These are phyloP conservation scores for Desmophyllum pertusum DNA, from an alignment of 92 coral and sea anemone genomes.

Conservation along the genomic window DNA sequence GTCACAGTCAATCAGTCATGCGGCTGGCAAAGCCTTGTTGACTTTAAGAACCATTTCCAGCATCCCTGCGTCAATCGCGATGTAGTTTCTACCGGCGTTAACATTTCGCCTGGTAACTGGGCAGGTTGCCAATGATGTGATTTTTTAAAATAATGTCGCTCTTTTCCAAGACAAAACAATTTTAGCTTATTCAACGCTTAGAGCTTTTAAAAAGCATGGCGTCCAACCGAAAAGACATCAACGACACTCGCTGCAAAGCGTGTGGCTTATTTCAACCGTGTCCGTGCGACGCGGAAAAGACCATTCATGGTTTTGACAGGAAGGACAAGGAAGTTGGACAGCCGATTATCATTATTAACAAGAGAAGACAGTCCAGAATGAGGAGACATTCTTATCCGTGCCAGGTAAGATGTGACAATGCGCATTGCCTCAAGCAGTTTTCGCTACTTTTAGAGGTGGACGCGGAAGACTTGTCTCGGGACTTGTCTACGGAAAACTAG, in stretches of 20 bases:
- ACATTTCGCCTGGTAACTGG: conserved; percentile 27
- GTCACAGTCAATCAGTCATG: conserved; percentile 9
- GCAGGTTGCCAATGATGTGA: conserved; percentile 10
- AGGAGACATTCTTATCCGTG: conserved; percentile 25
- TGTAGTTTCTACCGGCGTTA: not conserved
- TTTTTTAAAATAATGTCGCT: not conserved
- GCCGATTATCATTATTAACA: conserved; percentile 65
- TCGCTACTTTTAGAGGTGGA: no score
- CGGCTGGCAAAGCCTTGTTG: not conserved
- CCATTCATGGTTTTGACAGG: conserved; percentile 45
- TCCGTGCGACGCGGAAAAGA: conserved; percentile 69
- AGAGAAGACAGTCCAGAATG: conserved; percentile 17
- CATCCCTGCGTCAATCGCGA: not conserved
- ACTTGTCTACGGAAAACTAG: no score
- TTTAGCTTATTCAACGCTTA: not conserved
- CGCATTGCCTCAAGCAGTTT: no score
- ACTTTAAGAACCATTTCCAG: not conserved
- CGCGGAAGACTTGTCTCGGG: no score
- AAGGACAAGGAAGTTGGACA: conserved; percentile 45
- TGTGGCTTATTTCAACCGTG: conserved; percentile 85
- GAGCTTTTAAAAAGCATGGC: conserved; percentile 1
- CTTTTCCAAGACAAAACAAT: not conserved
- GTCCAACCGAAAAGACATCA: conserved; percentile 40
- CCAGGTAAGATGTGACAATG: conserved; percentile 35
- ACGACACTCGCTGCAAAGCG: conserved; percentile 68